A percentile compares a stretch with the other conserved stretches of the same genome.
These are phyloP conservation scores for Tragelaphus strepsiceros DNA, from an alignment of 2,113 vertebrate species.

Conservation along the genomic window DNA sequence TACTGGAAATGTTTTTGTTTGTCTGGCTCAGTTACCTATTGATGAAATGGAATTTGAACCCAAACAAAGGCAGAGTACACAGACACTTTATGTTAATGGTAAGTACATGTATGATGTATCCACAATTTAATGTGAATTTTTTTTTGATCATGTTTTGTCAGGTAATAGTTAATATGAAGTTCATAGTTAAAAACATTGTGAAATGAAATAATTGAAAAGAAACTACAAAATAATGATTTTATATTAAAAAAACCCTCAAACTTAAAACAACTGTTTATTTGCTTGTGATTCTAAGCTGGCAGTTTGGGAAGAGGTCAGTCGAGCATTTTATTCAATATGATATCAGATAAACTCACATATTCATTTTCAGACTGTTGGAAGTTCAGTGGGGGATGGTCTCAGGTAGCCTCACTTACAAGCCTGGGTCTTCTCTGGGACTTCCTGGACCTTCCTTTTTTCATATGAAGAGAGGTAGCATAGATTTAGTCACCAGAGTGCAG, in stretches of 20 bases:
- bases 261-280: not conserved
- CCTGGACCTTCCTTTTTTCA: not conserved
- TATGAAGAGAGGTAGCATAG: not conserved
- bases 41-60: constrained; percentile 65
- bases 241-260: not conserved
- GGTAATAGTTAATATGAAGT: not conserved
- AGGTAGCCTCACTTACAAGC: not conserved
- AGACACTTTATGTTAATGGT: constrained; percentile 74
- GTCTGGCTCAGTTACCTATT: constrained; percentile 75
- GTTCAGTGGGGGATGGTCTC: not conserved
- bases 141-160: not conserved
- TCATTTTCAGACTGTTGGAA: not conserved
- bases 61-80: constrained; percentile 73
- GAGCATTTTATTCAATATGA: not conserved
- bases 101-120: constrained; percentile 49
- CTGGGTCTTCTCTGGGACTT: not conserved
- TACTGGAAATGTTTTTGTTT: constrained; percentile 73
- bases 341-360: not conserved
- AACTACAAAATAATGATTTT: not conserved
- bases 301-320: not conserved
- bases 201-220: not conserved
- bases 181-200: not conserved
- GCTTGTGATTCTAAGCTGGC: not conserved
- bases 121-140: not conserved
- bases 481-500: not conserved